Evolutionary conservation across 1,140 invertebrate species (phyloP).

Genomic region (Drosophila tropicalis): DNA sequence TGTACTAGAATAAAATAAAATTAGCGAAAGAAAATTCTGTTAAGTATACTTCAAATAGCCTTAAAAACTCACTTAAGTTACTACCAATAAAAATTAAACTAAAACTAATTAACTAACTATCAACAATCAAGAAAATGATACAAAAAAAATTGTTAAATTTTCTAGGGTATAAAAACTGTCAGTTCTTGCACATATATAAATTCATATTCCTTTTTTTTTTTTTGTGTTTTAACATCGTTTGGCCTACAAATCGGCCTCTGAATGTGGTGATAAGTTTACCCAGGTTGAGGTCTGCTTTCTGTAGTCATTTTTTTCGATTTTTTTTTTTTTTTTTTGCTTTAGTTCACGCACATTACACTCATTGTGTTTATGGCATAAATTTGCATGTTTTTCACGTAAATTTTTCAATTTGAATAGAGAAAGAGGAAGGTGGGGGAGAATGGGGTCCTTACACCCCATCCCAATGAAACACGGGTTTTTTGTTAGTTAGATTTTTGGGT

Average conservation of each 20-base stretch:
- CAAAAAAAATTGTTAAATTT: neutral
- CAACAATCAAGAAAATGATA: too few relatives aligned
- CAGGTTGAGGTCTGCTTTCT: conserved; percentile 42
- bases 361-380: conserved; percentile 82
- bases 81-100: too few relatives aligned
- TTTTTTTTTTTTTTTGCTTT: conserved; percentile 19
- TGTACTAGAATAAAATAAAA: too few relatives aligned
- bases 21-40: too few relatives aligned
- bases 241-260: conserved; percentile 72
- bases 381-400: conserved; percentile 80
- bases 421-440: conserved; percentile 17
- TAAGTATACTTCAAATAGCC: too few relatives aligned
- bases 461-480: conserved; percentile 27
- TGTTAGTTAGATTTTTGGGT: conserved; percentile 42
- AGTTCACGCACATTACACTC: conserved; percentile 71
- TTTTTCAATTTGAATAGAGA: conserved; percentile 75
- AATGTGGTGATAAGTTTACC: conserved; percentile 72
- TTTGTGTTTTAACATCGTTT: conserved; percentile 38
- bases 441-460: neutral
- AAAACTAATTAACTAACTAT: too few relatives aligned
- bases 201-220: conserved; percentile 32
- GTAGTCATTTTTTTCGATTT: conserved; percentile 20
- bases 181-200: conserved; percentile 8
- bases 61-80: too few relatives aligned
- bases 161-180: neutral